phyloP scores from a whole-genome alignment of 2,113 vertebrate species.

The Stomatorhinus ivindoensis region DNA sequence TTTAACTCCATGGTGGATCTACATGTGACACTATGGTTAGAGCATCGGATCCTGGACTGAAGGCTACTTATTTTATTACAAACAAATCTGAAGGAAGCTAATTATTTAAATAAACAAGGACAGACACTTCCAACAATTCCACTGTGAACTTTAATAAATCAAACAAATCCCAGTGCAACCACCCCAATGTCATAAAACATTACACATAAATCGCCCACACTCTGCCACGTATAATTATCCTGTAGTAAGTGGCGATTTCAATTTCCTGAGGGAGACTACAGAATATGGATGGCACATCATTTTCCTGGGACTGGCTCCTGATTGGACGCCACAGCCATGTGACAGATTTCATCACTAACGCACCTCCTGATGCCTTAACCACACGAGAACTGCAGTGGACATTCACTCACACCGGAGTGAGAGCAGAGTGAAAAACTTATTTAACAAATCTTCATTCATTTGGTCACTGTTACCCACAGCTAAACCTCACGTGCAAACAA shows the following conservation, averaged over 20 bases:
- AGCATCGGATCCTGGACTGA: background rate
- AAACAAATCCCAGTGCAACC: background rate
- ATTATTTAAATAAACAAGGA: conserved; percentile 46
- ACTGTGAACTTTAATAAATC: background rate
- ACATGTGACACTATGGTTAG: background rate
- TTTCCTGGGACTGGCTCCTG: background rate
- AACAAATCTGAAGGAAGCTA: conserved; percentile 58
- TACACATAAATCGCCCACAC: background rate
- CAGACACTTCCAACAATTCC: background rate
- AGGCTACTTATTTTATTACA: background rate
- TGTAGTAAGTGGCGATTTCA: background rate
- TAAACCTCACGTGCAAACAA: background rate
- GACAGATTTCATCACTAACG: background rate
- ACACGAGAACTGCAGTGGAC: background rate
- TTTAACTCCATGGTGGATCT: background rate
- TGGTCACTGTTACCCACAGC: background rate
- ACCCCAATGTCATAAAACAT: background rate
- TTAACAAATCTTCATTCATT: background rate
- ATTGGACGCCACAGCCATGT: background rate
- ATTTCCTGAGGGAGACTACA: background rate
- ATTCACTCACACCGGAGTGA: background rate
- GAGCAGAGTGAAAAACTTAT: background rate
- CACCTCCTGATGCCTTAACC: background rate
- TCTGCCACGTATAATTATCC: background rate
- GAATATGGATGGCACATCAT: background rate